Base-by-base conservation (phyloP, 2,797 vertebrate species). In the Thamnophis elegans region DNA sequence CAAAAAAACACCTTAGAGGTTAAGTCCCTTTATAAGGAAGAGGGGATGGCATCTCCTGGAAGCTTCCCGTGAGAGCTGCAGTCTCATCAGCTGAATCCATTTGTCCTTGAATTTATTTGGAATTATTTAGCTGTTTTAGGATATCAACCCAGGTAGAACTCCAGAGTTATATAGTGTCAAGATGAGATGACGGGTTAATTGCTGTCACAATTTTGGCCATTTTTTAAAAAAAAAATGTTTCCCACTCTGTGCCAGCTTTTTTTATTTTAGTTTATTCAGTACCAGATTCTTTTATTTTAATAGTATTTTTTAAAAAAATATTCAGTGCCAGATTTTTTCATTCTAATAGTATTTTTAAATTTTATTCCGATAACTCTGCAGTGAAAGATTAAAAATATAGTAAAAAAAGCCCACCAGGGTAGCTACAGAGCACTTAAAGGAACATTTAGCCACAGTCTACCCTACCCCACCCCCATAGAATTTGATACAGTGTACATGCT, bases 391-490 rank as follows among this genome's bases (percentile, higher is more conserved):
- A 20, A 73, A 73, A 73, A 73, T 73, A 36, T 18, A 73, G n/a
- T 18, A 73, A 73, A 36, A 13, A 13, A 68, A 47, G 2, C 47
- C 65, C 14, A 7, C n/a, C n/a, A 32, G 2, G 3, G n/a, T 73
- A 73, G n/a, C 14, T 73, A 32, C 1, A 5, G 16, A 56, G 32
- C 78, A 53, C 14, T 62, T 65, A 36, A 25, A 47, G 9, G n/a
- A 25, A 12, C 13, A 10, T 82, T 59, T 59, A n/a, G 42, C 53
- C 51, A 13, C 51, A 11, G 26, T 13, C 36, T 20, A 8, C n/a
- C 26, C 6, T 0, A 4, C 0, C 58, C 14, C 25, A 1, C 5
- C 8, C 54, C 5, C 1, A 8, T 51, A 18, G 20, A 22, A 58
- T 8, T 16, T 56, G 10, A 14, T 54, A 11, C 88, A 28, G 12